Evolutionary conservation across 2,113 vertebrate genomes (phyloP).

Genomic region (Pelecanus crispus): DNA sequence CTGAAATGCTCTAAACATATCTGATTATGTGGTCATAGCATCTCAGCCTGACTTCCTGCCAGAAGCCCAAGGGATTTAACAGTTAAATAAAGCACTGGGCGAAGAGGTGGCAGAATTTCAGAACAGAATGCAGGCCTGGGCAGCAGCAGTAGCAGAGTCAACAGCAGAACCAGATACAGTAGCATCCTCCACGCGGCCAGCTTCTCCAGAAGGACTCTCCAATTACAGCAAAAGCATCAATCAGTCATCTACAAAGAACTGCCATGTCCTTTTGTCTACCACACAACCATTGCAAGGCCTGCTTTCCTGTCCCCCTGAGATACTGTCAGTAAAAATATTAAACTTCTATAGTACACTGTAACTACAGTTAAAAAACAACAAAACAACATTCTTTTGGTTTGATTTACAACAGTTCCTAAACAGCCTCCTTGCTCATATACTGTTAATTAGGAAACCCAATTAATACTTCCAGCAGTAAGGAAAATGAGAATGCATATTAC

Average conservation of each 20-base stretch:
- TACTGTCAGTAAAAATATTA: not conserved
- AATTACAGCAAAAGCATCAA: not conserved
- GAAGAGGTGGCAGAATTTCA: not conserved
- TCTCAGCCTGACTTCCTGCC: not conserved
- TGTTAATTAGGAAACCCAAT: not conserved
- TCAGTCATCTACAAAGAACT: not conserved
- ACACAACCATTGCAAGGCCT: not conserved
- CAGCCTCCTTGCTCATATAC: not conserved
- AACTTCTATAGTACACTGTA: not conserved
- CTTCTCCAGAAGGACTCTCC: not conserved
- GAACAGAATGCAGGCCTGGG: not conserved
- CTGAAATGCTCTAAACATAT: not conserved
- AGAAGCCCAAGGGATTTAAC: not conserved
- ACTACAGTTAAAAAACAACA: not conserved
- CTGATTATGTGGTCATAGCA: not conserved
- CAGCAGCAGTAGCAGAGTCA: not conserved
- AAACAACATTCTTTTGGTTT: not conserved
- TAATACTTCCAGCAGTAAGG: not conserved
- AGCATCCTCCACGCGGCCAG: not conserved
- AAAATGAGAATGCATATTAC: not conserved
- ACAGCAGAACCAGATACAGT: not conserved
- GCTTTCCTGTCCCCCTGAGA: not conserved
- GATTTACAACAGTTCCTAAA: not conserved
- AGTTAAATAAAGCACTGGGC: not conserved
- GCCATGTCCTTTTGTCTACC: not conserved